These are phyloP conservation scores for Agrenia bidenticulata DNA, from an alignment of 2,888 invertebrate species.

Conservation along the genomic window DNA sequence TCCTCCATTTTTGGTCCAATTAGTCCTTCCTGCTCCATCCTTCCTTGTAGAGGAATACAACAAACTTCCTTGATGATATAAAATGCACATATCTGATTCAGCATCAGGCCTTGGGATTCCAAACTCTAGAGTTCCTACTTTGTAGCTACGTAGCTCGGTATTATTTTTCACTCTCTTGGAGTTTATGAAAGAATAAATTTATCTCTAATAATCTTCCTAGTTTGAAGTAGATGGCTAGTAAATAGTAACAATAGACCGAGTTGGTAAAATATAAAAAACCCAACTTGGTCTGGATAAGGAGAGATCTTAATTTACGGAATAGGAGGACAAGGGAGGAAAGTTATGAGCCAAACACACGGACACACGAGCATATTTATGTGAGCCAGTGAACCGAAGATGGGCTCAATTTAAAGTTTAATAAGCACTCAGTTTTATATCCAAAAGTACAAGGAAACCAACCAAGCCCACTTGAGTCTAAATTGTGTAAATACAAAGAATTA, in stretches of 20 bases:
- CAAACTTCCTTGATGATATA: no score
- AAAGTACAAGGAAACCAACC: not conserved
- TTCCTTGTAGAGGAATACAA: not conserved
- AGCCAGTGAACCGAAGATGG: not conserved
- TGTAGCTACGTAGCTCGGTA: no score
- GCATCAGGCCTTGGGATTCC: no score
- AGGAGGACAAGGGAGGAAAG: conserved; percentile 14
- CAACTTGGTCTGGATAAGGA: not conserved
- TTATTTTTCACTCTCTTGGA: no score
- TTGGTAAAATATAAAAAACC: no score
- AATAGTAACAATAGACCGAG: no score
- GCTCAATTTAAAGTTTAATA: conserved; percentile 6
- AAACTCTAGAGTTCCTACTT: no score
- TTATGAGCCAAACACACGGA: conserved; percentile 13
- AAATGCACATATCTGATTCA: no score
- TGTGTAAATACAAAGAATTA: no score
- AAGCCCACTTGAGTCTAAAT: conserved; percentile 10
- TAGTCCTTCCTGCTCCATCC: conserved; percentile 17
- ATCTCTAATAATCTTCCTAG: no score
- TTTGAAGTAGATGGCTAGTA: no score
- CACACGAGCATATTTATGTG: conserved; percentile 8
- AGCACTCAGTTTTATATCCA: conserved; percentile 4
- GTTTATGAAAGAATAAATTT: no score
- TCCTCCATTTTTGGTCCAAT: conserved; percentile 13
- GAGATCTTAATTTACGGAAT: conserved; percentile 14